Evolutionary conservation across 2,797 vertebrate genomes (phyloP).

Genomic region (Nannoperca obscura): DNA sequence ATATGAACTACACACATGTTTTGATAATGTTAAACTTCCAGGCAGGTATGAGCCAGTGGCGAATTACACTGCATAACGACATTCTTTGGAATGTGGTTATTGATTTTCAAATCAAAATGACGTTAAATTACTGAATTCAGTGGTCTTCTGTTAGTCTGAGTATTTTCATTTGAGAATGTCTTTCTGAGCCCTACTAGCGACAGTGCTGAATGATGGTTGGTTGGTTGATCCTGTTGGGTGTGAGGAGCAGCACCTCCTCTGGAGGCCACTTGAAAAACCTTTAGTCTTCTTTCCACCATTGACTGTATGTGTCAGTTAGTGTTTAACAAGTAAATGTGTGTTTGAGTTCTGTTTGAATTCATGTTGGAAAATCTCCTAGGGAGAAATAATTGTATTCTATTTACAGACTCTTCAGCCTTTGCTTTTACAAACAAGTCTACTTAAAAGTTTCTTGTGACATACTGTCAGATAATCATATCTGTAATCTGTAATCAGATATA

Average conservation of each 20-base stretch:
- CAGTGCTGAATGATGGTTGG: background rate
- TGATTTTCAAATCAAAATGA: conserved; percentile 51
- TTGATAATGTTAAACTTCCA: conserved; percentile 32
- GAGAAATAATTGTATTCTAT: conserved; percentile 2
- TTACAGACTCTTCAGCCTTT: background rate
- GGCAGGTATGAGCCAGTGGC: conserved; percentile 19
- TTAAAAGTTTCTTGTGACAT: background rate
- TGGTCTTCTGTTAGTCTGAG: conserved; percentile 17
- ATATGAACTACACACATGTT: conserved; percentile 30
- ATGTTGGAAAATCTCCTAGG: background rate
- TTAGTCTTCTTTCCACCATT: conserved; percentile 7
- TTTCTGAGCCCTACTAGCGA: no score
- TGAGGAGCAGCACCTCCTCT: background rate
- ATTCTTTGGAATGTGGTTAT: conserved; percentile 48
- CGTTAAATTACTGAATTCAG: conserved; percentile 40
- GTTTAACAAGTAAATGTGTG: background rate
- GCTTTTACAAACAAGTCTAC: background rate
- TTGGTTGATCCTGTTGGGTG: conserved; percentile 7
- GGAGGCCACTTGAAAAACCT: background rate
- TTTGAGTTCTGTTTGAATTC: background rate
- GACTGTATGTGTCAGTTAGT: conserved; percentile 4
- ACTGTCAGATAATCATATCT: background rate
- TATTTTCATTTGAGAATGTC: background rate
- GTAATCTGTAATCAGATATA: background rate
- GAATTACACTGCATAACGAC: background rate